Conservation (phyloP, 2,113 vertebrate genomes). For the Daubentonia madagascariensis region DNA sequence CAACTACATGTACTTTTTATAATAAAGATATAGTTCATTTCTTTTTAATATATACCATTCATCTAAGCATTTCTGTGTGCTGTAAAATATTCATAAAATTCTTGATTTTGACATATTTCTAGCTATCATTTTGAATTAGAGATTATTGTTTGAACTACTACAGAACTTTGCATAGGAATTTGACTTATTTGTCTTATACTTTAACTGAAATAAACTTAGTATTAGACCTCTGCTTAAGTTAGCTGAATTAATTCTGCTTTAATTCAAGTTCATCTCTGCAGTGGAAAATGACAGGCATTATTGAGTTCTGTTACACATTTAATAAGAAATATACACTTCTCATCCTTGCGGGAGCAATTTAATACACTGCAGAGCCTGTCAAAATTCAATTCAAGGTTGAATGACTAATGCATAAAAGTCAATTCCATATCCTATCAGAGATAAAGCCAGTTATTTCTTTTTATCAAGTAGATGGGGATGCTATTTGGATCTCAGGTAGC, state of each 20-base stretch:
- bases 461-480: conserved; percentile 57
- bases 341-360: conserved; percentile 58
- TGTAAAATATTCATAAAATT: conserved; percentile 54
- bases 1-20: background rate
- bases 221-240: conserved; percentile 64
- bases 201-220: conserved; percentile 71
- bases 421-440: conserved; percentile 54
- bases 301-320: conserved; percentile 69
- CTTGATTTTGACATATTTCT: conserved; percentile 61
- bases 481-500: conserved; percentile 41
- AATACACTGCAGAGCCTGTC: conserved; percentile 64
- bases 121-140: conserved; percentile 55
- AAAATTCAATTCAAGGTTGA: conserved; percentile 74
- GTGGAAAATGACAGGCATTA: conserved; percentile 62
- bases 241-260: conserved; percentile 63
- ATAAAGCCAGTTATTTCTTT: conserved; percentile 72
- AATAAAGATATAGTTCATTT: conserved; percentile 43
- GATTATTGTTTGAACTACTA: conserved; percentile 55
- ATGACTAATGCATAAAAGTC: conserved; percentile 72
- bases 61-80: background rate
- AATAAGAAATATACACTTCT: conserved; percentile 69
- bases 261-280: conserved; percentile 61
- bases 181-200: conserved; percentile 69
- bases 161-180: conserved; percentile 54
- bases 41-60: conserved; percentile 42